Evolutionary conservation across 2,113 vertebrate species (phyloP).

Genomic region (Trochalopteron elliotii): DNA sequence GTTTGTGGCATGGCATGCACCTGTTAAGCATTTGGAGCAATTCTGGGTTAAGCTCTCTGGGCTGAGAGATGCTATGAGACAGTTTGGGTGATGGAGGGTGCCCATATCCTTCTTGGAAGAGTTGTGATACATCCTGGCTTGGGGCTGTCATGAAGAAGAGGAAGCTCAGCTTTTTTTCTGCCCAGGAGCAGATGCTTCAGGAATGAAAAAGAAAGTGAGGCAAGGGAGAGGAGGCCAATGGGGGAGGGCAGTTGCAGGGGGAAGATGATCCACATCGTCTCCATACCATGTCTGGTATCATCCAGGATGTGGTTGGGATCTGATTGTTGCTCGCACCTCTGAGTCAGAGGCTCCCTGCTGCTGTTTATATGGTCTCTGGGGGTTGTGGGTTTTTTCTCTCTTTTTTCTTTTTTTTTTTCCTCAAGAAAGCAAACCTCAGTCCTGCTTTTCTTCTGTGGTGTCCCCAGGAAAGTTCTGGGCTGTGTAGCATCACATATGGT

Average conservation of each 20-base stretch:
- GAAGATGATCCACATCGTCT: not conserved
- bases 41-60: not conserved
- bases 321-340: not conserved
- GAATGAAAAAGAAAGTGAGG: not conserved
- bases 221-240: not conserved
- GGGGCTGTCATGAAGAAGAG: not conserved
- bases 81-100: not conserved
- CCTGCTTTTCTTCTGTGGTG: not conserved
- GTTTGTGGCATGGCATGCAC: not conserved
- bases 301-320: not conserved
- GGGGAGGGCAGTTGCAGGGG: not conserved
- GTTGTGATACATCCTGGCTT: not conserved
- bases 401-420: no score
- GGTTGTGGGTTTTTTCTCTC: not conserved
- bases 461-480: not conserved
- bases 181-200: not conserved
- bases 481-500: fast-evolving
- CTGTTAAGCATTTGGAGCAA: not conserved
- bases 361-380: not conserved
- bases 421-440: not conserved
- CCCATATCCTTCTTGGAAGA: not conserved
- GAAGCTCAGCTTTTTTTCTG: not conserved
- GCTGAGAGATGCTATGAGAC: not conserved
- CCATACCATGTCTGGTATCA: not conserved
- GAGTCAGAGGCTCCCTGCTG: not conserved